A percentile compares a stretch with the other conserved stretches of the same genome.
These are phyloP conservation scores for Scaptomyza flava DNA, from an alignment of 2,888 invertebrate genomes.

Conservation along the genomic window DNA sequence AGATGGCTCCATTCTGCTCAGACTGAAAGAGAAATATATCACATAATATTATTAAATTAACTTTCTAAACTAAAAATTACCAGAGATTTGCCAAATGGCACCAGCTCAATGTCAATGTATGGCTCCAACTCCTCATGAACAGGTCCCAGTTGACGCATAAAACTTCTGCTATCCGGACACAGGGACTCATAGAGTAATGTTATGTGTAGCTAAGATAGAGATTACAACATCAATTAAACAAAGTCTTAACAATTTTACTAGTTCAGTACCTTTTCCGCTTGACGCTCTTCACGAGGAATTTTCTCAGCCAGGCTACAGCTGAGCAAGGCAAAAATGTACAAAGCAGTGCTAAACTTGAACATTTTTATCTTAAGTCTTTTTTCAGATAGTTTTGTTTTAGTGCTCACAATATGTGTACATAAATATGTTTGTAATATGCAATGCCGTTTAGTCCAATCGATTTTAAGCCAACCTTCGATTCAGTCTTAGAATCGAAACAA, in stretches of 20 bases:
- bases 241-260: neutral
- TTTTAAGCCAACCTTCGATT: slow-evolving; percentile 56
- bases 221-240: neutral
- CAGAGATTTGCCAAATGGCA: slow-evolving; percentile 88
- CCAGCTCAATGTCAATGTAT: slow-evolving; percentile 85
- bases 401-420: neutral
- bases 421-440: neutral
- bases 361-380: slow-evolving; percentile 23
- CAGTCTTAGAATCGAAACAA: slow-evolving; percentile 34
- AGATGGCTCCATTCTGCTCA: slow-evolving; percentile 82
- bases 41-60: neutral
- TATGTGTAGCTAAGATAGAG: slow-evolving; percentile 84
- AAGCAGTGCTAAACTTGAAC: slow-evolving; percentile 33
- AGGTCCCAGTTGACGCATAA: slow-evolving; percentile 86
- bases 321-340: slow-evolving; percentile 38
- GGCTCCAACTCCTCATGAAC: slow-evolving; percentile 85
- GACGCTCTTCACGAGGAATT: slow-evolving; percentile 36
- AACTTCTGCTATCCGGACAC: slow-evolving; percentile 87
- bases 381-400: neutral
- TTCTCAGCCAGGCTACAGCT: slow-evolving; percentile 33
- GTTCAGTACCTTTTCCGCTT: slow-evolving; percentile 48
- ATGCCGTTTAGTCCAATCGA: slow-evolving; percentile 51
- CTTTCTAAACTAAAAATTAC: slow-evolving; percentile 83
- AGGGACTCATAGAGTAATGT: slow-evolving; percentile 87
- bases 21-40: slow-evolving; percentile 62